Percentiles rank a stretch among this genome's conserved stretches.
phyloP scores from a whole-genome alignment of 2,113 vertebrate species.

The Struthio camelus region DNA sequence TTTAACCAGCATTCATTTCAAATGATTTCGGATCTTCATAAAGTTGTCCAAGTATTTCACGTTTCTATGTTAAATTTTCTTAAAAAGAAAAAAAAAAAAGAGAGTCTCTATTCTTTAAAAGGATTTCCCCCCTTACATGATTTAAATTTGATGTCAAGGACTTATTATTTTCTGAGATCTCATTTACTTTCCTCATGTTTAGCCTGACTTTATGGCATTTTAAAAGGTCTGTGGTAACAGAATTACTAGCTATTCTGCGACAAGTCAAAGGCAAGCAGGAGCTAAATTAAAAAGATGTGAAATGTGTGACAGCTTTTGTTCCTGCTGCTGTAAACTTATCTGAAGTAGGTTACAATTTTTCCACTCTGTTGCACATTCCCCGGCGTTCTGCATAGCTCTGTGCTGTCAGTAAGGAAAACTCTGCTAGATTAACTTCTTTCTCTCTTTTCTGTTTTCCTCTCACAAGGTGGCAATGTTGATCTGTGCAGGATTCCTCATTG shows the following conservation, averaged over 20 bases:
- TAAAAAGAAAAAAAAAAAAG: background rate
- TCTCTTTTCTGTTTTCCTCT: background rate
- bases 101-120: background rate
- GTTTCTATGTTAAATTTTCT: background rate
- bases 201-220: background rate
- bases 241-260: background rate
- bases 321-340: background rate
- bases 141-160: background rate
- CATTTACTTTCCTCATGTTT: background rate
- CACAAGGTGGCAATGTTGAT: conserved; percentile 94
- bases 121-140: background rate
- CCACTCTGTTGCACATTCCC: background rate
- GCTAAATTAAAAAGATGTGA: background rate
- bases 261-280: background rate
- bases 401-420: background rate
- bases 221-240: background rate
- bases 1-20: background rate
- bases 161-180: background rate
- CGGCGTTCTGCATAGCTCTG: background rate
- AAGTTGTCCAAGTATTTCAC: background rate
- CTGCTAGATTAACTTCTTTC: background rate
- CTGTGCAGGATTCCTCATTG: conserved; percentile 92
- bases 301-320: background rate
- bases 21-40: background rate
- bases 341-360: background rate